phyloP scores from a whole-genome alignment of 2,113 vertebrate species.

The Psammodynastes pulverulentus region DNA sequence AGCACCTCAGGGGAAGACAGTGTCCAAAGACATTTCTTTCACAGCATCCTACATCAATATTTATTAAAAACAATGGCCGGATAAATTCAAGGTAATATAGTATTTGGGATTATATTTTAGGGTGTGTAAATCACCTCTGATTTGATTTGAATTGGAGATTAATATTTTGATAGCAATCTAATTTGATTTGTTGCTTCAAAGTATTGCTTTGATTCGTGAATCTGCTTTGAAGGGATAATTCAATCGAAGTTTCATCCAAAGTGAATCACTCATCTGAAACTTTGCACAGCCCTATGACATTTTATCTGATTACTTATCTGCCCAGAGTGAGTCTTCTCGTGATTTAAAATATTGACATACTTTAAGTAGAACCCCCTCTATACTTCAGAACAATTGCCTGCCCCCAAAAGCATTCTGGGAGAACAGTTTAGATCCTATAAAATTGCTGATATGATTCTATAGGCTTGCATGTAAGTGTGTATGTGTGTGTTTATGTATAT shows the following conservation, averaged over 20 bases:
- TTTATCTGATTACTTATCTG: neutral
- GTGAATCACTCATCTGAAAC: neutral
- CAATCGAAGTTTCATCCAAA: neutral
- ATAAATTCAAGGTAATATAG: neutral
- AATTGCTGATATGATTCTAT: neutral
- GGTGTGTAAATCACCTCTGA: neutral
- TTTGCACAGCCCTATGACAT: neutral
- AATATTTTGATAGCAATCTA: neutral
- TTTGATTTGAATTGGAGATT: neutral
- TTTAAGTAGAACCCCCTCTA: neutral
- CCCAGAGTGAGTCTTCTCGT: neutral
- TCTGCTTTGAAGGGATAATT: neutral
- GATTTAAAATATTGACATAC: neutral
- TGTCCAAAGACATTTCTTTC: neutral
- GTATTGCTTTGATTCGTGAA: neutral
- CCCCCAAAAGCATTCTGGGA: neutral
- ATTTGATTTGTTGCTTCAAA: neutral
- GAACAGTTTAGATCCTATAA: neutral
- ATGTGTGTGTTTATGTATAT: neutral
- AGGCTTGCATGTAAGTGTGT: neutral
- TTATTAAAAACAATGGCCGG: neutral
- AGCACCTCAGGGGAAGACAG: neutral
- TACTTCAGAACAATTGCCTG: neutral
- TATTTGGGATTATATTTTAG: neutral
- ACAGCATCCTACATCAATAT: neutral